Base-by-base conservation (phyloP, 1,140 invertebrate genomes). In the Eufriesea mexicana region DNA sequence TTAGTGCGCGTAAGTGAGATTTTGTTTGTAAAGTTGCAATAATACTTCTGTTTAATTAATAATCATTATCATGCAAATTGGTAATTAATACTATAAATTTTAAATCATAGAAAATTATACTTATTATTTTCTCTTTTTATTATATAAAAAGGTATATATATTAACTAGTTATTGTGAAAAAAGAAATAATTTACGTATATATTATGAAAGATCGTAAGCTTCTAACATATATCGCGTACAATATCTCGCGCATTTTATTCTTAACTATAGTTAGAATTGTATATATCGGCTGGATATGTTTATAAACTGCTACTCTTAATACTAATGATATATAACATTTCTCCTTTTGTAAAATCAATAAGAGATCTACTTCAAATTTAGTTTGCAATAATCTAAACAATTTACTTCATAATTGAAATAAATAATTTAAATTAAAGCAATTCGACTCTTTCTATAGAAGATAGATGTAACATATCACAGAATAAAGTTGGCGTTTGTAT, bases 401-500 rank as follows among this genome's bases (percentile, higher is more conserved):
- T 66, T 10, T 9, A 64, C 18, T 64, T 14, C 16, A 2, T 61
- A 28, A 66, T 20, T 8, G 6, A 68, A n/a, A 0, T 12, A 16
- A 16, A 1, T 62, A 9, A 35, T 28, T 45, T 35, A 35, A 35
- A 35, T 35, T 35, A 35, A 35, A 35, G 35, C 4, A 35, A 35
- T 35, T 35, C 35, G 1, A 49, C 20, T 77, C 35, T 23, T 45
- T 35, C 74, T 61, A 28, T 47, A 89, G 91, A 91, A 23, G 84
- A 73, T 14, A 5, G 1, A 10, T 94, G 93, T 55, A 45, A n/a
- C 49, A 91, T 86, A 0, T 88, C 90, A 0, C 12, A n/a, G 1
- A 59, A 83, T 9, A 80, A 42, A 76, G 0, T 5, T 0, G 92
- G 89, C 14, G 45, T 42, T 23, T 94, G 94, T 71, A 84, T 94